Percentiles rank a stretch among this genome's conserved stretches.
These are phyloP conservation scores for Plestiodon gilberti DNA, from an alignment of 2,113 vertebrate genomes.

Conservation along the genomic window DNA sequence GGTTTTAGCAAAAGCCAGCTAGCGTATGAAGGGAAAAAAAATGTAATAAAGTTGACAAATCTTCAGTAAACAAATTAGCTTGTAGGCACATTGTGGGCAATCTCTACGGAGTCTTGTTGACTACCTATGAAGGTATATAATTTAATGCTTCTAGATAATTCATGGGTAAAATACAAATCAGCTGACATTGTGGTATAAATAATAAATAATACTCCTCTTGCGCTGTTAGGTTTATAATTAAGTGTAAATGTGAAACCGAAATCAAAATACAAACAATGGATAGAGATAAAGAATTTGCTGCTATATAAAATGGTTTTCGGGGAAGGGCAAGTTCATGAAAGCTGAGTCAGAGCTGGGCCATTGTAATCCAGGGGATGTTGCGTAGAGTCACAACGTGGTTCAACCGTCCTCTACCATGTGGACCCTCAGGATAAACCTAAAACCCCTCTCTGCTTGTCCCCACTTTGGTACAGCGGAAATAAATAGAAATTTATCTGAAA, in stretches of 20 bases:
- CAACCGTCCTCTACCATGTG: no score
- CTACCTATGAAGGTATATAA: slow-evolving; percentile 70
- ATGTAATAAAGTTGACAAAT: slow-evolving; percentile 43
- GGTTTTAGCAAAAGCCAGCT: slow-evolving; percentile 33
- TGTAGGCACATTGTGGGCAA: slow-evolving; percentile 53
- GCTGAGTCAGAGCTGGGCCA: neutral
- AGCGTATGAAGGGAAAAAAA: slow-evolving; percentile 5
- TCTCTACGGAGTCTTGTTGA: slow-evolving; percentile 53
- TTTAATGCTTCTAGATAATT: slow-evolving; percentile 75
- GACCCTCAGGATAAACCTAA: slow-evolving; percentile 42
- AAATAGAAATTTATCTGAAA: neutral
- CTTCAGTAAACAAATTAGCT: slow-evolving; percentile 64
- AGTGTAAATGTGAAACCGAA: slow-evolving; percentile 59
- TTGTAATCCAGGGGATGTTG: neutral
- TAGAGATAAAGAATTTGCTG: slow-evolving; percentile 39
- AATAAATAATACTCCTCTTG: slow-evolving; percentile 71
- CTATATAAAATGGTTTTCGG: slow-evolving; percentile 58
- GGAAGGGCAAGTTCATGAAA: slow-evolving; percentile 55
- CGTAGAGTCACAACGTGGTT: slow-evolving; percentile 30
- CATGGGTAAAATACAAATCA: slow-evolving; percentile 69
- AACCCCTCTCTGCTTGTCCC: neutral
- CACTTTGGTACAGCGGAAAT: no score
- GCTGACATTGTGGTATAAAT: slow-evolving; percentile 68
- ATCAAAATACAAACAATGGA: slow-evolving; percentile 47
- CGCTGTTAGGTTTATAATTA: slow-evolving; percentile 74